Evolutionary conservation across 2,888 invertebrate genomes (phyloP), one percentile per base, ranked within the genome.

Genomic region (Monochamus alternatus): DNA sequence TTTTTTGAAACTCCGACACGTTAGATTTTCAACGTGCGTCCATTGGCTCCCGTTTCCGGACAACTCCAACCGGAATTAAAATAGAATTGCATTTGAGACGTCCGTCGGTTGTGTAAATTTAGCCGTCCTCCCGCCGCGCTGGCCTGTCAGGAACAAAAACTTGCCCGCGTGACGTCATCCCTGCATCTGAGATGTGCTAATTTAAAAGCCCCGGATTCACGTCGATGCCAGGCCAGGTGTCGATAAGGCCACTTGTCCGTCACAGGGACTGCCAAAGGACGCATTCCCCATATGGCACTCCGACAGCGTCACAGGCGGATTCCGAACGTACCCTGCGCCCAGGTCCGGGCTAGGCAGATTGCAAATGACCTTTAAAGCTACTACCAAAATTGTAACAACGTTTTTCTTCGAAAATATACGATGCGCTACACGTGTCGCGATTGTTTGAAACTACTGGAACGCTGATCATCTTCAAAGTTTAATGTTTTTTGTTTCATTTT

Each of bases 121-220:
- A 62, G 66, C 59, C 72, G 75, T 55, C 72, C 71, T 75, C 81
- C 78, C 78, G 75, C 74, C 77, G 43, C 78, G 75, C 74, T 76
- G 47, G 77, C 75, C 77, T 83, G 81, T 82, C 83, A 82, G 66
- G 68, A 79, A 76, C 81, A 81, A 78, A 78, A 75, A 74, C 78
- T 73, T 73, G 70, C 66, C 75, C 55, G 73, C 65, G 67, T 81
- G 80, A 79, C 82, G 80, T 76, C 75, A 75, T 66, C 60, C 67
- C 80, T 82, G 81, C 77, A 76, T 80, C 79, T 83, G 83, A 83
- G 80, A 81, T 77, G 79, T 79, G 79, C 80, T 81, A 80, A 82
- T 81, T 81, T 79, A 78, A 79, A 77, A 76, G 79, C 75, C 22
- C 68, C 72, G 78, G 31, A 47, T 70, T 66, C 77, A 74, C 69